Conservation (phyloP, 2,113 vertebrate species). For the Meriones unguiculatus region DNA sequence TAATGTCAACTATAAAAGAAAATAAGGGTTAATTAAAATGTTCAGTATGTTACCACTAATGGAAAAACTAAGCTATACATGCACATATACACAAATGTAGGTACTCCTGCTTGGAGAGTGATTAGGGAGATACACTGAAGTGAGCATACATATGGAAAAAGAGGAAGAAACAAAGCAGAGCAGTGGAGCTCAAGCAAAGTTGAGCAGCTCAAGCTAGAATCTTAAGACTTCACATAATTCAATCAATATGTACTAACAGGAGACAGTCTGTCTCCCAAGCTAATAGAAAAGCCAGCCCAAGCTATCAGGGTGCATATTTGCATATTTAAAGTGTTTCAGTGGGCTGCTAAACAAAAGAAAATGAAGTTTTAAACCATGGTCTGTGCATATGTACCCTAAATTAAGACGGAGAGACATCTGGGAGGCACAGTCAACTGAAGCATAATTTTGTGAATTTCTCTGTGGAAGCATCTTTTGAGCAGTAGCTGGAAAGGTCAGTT, state of each 20-base stretch:
- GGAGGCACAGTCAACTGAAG: neutral
- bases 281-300: constrained; percentile 1
- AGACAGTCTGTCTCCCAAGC: neutral
- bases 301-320: constrained; percentile 4
- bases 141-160: neutral
- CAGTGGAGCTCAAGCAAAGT: neutral
- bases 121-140: neutral
- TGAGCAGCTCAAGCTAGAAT: neutral
- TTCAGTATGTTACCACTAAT: neutral
- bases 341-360: constrained; percentile 43
- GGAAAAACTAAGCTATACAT: neutral
- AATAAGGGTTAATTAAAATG: neutral
- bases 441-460: neutral
- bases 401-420: neutral
- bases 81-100: neutral
- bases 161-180: neutral
- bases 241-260: constrained; percentile 13
- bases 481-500: constrained; percentile 41
- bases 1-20: neutral
- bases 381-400: neutral
- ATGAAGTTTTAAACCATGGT: neutral
- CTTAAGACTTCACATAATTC: constrained; percentile 17
- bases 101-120: neutral
- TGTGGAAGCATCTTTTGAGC: neutral
- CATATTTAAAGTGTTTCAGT: neutral